phyloP scores from a whole-genome alignment of 1,140 invertebrate species.

The Drosophila mauritiana region DNA sequence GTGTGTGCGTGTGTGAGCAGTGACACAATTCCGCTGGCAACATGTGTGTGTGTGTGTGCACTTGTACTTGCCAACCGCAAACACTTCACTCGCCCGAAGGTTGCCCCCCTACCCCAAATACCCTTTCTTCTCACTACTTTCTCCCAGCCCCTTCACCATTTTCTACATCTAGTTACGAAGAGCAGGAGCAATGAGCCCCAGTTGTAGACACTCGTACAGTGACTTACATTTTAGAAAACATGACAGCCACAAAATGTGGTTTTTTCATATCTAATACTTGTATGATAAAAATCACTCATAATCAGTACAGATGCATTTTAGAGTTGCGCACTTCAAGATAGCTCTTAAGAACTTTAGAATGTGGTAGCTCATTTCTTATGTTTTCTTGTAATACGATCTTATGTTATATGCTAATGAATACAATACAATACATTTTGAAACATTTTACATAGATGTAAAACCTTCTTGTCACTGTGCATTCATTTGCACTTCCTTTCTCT shows the following conservation, averaged over 20 bases:
- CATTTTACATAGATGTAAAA: no score
- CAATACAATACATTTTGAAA: no score
- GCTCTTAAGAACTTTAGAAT: no score
- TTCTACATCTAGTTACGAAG: background rate
- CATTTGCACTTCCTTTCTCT: no score
- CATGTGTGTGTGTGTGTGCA: slow-evolving; percentile 60
- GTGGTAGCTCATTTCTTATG: no score
- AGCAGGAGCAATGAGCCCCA: slow-evolving; percentile 22
- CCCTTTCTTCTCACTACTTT: background rate
- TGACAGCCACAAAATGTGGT: background rate
- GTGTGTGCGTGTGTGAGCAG: slow-evolving; percentile 43
- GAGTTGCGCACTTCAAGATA: no score
- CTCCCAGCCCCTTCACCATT: background rate
- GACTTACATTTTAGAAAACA: background rate
- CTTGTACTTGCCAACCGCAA: slow-evolving; percentile 81
- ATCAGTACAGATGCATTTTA: background rate
- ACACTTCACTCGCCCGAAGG: slow-evolving; percentile 77
- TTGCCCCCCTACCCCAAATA: slow-evolving; percentile 27
- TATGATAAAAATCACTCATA: background rate
- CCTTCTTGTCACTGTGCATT: no score
- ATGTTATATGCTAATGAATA: no score
- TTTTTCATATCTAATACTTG: background rate
- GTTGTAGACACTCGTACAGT: slow-evolving; percentile 24
- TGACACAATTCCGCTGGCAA: slow-evolving; percentile 72
- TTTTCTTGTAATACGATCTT: no score